Base-by-base conservation (phyloP, 2,797 vertebrate species). In the Rhinogobio ventralis region DNA sequence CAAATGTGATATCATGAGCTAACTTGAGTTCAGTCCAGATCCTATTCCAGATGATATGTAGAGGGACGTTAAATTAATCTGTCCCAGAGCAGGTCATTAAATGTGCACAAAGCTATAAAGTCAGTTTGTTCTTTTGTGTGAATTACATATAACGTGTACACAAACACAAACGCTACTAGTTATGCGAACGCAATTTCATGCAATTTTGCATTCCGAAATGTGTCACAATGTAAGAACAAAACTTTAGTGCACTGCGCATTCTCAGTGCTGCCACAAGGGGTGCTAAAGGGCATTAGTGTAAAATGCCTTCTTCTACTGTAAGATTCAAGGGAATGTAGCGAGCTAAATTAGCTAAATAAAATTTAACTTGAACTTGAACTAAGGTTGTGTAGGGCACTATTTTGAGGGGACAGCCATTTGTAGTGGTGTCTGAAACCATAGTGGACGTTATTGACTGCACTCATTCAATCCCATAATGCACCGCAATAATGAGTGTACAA, bases 1-100 rank as follows among this genome's bases (percentile, higher is more conserved):
- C 79, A 86, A 77, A 83, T 33, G 71, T 51, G 80, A 82, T 72
- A 79, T 86, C 80, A 78, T 86, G 85, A 86, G 74, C 85, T 79
- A 45, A 82, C 80, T 60, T 78, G 80, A 75, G 36, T 25, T 49
- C 36, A 76, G 39, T 39, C 66, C 57, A 77, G 79, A 73, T 83
- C 81, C 72, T 42, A 51, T 75, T 83, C 81, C 72, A 73, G 75
- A 72, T 72, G 66, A 78, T 30, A 82, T 78, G 66, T 45, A 45
- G 69, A 78, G 72, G 62, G 51, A 57, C 23, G 3, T 81, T 19
- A 60, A 79, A 53, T 23, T 28, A 82, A 83, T 73, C 42, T 53
- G 57, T 82, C 45, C 74, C 79, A 57, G 55, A 72, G 81, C 67
- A 73, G 53, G n/a, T 51, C 67, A 79, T 66, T 82, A 55, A 82